phyloP scores from a whole-genome alignment of 2,888 invertebrate species.

The Camponotus fellah region DNA sequence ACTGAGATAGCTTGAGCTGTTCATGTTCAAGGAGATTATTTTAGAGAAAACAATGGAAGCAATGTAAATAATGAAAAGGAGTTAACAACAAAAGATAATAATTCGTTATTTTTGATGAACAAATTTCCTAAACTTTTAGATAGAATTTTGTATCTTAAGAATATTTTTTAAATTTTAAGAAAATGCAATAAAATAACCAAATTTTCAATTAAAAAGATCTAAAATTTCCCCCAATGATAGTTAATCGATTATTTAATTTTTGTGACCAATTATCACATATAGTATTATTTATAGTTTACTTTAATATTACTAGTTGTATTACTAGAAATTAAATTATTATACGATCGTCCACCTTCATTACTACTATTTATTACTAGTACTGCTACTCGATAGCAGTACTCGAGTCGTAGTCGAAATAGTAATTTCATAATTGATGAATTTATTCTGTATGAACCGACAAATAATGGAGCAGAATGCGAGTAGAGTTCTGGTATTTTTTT shows the following conservation, averaged over 20 bases:
- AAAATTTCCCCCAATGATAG: background rate
- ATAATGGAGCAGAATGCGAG: constrained; percentile 31
- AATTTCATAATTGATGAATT: background rate
- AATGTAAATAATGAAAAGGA: too few relatives aligned
- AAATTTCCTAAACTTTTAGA: too few relatives aligned
- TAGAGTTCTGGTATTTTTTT: background rate
- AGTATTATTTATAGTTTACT: too few relatives aligned
- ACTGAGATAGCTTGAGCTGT: too few relatives aligned
- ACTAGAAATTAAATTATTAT: background rate
- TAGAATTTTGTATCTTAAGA: too few relatives aligned
- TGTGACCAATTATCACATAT: background rate
- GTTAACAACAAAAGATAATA: too few relatives aligned
- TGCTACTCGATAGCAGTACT: background rate
- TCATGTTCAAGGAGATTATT: too few relatives aligned
- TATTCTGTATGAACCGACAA: background rate
- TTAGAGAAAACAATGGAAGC: too few relatives aligned
- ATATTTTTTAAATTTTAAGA: background rate
- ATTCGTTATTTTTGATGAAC: too few relatives aligned
- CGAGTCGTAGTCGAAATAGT: background rate
- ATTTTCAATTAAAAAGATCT: background rate
- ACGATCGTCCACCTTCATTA: background rate
- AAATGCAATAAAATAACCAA: background rate
- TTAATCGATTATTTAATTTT: background rate
- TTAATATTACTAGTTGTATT: background rate
- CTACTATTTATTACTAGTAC: background rate